Base-by-base conservation (phyloP, 2,888 invertebrate species). In the Neoascia interrupta region DNA sequence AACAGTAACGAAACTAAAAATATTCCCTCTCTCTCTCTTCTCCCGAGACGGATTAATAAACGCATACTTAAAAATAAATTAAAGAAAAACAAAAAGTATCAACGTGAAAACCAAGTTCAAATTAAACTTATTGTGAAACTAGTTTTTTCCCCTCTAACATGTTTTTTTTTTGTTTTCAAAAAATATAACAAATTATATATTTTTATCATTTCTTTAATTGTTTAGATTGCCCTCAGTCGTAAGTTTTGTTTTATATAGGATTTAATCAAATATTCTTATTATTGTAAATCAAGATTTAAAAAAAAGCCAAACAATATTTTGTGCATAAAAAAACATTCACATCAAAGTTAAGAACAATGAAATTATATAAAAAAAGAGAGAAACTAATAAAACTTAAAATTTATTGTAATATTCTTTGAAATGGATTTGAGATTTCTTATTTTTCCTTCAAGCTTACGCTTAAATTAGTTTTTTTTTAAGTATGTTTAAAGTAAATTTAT, bases 61-160 rank as follows among this genome's bases (percentile, higher is more conserved):
- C 43, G 34, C 58, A 45, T 11, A 15, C 36, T 26, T 39, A 34
- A 10, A 19, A 23, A 43, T 21, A 56, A 31, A n/a, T 8, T 26
- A 26, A 26, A 4, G 10, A 19, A 4, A 47, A 60, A 36, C 8
- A 51, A 28, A 37, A 54, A 53, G 10, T 64, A 64, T 66, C 60
- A 60, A 66, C 51, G 15, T 58, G 53, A 63, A 72, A 66, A 66
- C 31, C 58, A 54, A 64, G 70, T 76, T 76, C 64, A 76, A 76
- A 76, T 72, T 70, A 64, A 69, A 70, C 6, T 58, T 41, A 58
- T 58, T 64, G 28, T 66, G 23, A 66, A 16, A 49, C 41, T 34
- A 39, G 28, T 18, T 70, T 21, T 37, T 60, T 26, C n/a, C n/a
- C n/a, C n/a, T n/a, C n/a, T n/a, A n/a, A n/a, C n/a, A n/a, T n/a